A percentile compares a stretch with the other conserved stretches of the same genome.
Conservation (phyloP, 2,888 invertebrate species). For the Peribatodes rhomboidaria region DNA sequence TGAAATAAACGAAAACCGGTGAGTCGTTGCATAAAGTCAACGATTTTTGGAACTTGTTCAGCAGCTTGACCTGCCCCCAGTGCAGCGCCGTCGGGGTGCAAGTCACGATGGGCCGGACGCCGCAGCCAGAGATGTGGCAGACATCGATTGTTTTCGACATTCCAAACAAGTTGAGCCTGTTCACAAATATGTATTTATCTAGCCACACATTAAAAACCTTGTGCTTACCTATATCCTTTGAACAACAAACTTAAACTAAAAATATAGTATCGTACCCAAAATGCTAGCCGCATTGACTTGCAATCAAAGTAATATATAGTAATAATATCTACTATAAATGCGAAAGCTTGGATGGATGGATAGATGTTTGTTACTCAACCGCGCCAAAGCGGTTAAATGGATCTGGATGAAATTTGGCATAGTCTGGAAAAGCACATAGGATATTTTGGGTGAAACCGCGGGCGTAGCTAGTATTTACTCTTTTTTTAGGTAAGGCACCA, state of each 20-base stretch:
- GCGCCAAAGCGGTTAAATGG: too few relatives aligned
- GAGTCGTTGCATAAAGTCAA: slow-evolving; percentile 89
- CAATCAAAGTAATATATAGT: too few relatives aligned
- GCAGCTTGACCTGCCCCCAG: slow-evolving; percentile 88
- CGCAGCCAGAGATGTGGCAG: slow-evolving; percentile 83
- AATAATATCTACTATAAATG: too few relatives aligned
- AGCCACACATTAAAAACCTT: not conserved
- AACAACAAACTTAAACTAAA: not conserved
- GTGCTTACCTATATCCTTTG: not conserved
- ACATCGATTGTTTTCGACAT: slow-evolving; percentile 70
- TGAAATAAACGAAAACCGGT: slow-evolving; percentile 88
- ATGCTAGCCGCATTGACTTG: not conserved
- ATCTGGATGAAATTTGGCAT: too few relatives aligned
- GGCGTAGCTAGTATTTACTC: too few relatives aligned
- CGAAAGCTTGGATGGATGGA: too few relatives aligned
- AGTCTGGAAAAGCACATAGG: too few relatives aligned
- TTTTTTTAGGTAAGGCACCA: too few relatives aligned
- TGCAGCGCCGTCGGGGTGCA: slow-evolving; percentile 86
- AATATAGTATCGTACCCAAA: too few relatives aligned
- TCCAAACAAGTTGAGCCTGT: slow-evolving; percentile 76
- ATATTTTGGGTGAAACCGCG: too few relatives aligned
- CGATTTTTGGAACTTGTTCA: slow-evolving; percentile 79
- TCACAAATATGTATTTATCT: not conserved
- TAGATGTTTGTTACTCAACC: too few relatives aligned
- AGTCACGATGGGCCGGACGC: slow-evolving; percentile 89